These are phyloP conservation scores for Dasysyrphus albostriatus DNA, from an alignment of 2,888 invertebrate species.

Conservation along the genomic window DNA sequence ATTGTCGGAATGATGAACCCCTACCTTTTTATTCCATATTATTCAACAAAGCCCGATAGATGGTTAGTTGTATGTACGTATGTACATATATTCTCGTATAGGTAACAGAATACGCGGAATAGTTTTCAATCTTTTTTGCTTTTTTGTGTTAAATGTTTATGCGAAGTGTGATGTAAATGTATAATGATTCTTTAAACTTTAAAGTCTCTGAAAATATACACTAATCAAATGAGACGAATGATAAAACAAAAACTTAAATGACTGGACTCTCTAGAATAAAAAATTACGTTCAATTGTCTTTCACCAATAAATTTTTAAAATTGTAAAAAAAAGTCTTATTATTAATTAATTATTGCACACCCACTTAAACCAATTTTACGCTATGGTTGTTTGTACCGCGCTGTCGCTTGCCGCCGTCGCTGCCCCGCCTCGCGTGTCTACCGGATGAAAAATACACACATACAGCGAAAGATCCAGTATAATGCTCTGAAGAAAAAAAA, in stretches of 20 bases:
- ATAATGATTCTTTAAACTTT: no score
- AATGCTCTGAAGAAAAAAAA: not conserved
- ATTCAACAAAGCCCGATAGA: no score
- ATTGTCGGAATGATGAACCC: no score
- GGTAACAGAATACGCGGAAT: no score
- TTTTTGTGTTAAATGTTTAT: no score
- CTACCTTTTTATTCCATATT: no score
- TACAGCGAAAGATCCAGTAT: not conserved
- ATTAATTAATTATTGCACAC: slow-evolving; percentile 1
- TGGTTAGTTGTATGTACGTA: no score
- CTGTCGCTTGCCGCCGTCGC: not conserved
- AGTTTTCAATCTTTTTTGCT: no score
- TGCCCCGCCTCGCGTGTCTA: no score
- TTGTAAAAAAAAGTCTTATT: not conserved
- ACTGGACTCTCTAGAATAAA: not conserved
- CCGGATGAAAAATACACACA: not conserved
- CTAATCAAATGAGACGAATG: not conserved
- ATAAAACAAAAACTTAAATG: not conserved
- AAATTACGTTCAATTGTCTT: not conserved
- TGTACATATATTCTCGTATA: no score
- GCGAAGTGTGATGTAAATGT: no score
- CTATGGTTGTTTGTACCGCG: not conserved
- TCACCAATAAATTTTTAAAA: not conserved
- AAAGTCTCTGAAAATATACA: no score
- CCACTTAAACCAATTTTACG: not conserved